Percentiles rank a stretch among this genome's conserved stretches.
These are phyloP conservation scores for Lysiphlebus fabarum DNA, from an alignment of 1,140 invertebrate species.

Conservation along the genomic window DNA sequence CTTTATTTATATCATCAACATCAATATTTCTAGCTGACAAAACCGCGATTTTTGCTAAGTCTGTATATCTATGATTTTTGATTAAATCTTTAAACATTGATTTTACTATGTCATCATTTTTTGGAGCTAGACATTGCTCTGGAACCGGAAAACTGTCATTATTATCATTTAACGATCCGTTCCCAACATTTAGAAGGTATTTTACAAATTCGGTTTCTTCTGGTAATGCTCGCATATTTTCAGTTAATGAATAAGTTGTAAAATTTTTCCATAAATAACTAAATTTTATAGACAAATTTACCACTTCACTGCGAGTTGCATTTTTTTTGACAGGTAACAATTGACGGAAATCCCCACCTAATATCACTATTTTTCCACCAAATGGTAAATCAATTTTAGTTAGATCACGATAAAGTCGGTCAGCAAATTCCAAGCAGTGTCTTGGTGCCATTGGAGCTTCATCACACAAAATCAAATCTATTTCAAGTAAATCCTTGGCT, in stretches of 20 bases:
- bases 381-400: slow-evolving; percentile 3
- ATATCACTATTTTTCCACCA: slow-evolving; percentile 9
- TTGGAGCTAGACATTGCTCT: slow-evolving; percentile 9
- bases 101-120: slow-evolving; percentile 10
- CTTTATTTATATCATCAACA: slow-evolving; percentile 32
- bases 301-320: slow-evolving; percentile 20
- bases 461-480: slow-evolving; percentile 34
- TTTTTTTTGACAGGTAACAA: slow-evolving; percentile 1
- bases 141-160: slow-evolving; percentile 18
- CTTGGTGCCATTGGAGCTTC: slow-evolving; percentile 35
- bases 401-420: neutral
- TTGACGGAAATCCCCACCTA: slow-evolving; percentile 11
- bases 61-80: slow-evolving; percentile 1
- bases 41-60: slow-evolving; percentile 21
- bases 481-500: slow-evolving; percentile 18
- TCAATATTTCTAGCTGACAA: slow-evolving; percentile 26
- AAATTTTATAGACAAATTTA: slow-evolving; percentile 25
- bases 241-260: slow-evolving; percentile 21
- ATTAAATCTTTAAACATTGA: slow-evolving; percentile 4
- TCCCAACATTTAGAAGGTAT: slow-evolving; percentile 23
- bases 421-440: slow-evolving; percentile 1
- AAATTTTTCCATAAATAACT: slow-evolving; percentile 25
- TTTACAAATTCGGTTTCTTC: slow-evolving; percentile 20
- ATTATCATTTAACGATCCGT: slow-evolving; percentile 22
- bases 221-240: slow-evolving; percentile 23